Evolutionary conservation across 2,797 vertebrate species (phyloP).

Genomic region (Bradypodion ventrale): DNA sequence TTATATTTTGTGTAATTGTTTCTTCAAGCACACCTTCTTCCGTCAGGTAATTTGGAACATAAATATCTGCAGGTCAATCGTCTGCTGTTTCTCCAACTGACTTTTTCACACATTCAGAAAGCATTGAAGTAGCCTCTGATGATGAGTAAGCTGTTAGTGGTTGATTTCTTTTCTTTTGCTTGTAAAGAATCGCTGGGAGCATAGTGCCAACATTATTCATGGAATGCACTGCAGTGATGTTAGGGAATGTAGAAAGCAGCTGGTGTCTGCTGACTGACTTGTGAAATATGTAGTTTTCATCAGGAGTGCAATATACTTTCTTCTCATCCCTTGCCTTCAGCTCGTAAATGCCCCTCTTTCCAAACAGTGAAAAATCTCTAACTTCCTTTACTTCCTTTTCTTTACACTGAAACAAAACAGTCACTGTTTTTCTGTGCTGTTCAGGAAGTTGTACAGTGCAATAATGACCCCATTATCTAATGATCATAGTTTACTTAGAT

Average conservation of each 20-base stretch:
- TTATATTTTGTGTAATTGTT: background rate
- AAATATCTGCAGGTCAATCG: fast-evolving
- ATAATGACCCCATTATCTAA: constrained; percentile 78
- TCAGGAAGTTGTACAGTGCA: constrained; percentile 79
- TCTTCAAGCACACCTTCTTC: background rate
- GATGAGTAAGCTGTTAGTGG: background rate
- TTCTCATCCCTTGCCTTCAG: constrained; percentile 35
- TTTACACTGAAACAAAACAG: constrained; percentile 62
- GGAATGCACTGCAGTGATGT: background rate
- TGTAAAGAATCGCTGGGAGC: background rate
- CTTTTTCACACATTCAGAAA: background rate
- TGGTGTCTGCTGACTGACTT: constrained; percentile 19
- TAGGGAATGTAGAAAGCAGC: constrained; percentile 42
- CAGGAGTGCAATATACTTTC: background rate
- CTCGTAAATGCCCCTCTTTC: background rate
- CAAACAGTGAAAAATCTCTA: constrained; percentile 8
- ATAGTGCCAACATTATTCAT: background rate
- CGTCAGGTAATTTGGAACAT: background rate
- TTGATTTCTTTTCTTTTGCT: constrained; percentile 6
- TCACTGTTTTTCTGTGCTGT: constrained; percentile 71
- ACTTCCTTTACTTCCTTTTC: constrained; percentile 45
- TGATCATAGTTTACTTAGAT: constrained; percentile 76
- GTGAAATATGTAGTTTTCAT: constrained; percentile 3
- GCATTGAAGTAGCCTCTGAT: background rate
- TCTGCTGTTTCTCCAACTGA: background rate